Percentiles rank a stretch among this genome's conserved stretches.
Conservation (phyloP, 1,140 invertebrate genomes). For the Bilobella aurantiaca region DNA sequence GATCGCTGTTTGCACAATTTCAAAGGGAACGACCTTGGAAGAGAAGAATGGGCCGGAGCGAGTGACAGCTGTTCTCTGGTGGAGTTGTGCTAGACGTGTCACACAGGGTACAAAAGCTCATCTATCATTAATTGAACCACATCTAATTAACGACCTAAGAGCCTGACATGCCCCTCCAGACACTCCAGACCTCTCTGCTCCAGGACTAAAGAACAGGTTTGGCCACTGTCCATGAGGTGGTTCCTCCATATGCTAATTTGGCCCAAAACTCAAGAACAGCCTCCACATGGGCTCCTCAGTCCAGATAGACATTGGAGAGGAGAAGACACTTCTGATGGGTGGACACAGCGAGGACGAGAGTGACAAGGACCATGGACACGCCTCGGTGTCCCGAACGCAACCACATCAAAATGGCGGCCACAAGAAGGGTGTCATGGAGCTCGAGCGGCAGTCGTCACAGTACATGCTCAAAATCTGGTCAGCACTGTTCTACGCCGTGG, state of each 20-base stretch:
- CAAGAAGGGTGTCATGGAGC: not conserved
- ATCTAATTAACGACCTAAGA: no score
- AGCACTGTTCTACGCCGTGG: constrained; percentile 73
- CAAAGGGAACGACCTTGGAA: no score
- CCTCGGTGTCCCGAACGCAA: not conserved
- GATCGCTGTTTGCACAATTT: no score
- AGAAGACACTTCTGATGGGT: not conserved
- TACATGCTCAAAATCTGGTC: constrained; percentile 40
- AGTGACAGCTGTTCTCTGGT: no score
- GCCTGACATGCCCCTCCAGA: no score
- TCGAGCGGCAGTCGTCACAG: not conserved
- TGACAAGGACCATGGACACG: not conserved
- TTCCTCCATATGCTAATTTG: not conserved
- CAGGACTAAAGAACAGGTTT: not conserved
- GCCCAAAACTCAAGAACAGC: no score
- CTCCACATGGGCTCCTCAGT: no score
- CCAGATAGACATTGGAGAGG: not conserved
- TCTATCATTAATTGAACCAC: no score
- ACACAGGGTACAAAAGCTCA: no score
- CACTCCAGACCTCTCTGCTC: no score
- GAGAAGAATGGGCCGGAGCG: no score
- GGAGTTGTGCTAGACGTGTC: no score
- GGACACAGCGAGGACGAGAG: not conserved
- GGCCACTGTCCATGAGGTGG: not conserved
- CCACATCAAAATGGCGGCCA: not conserved